A percentile compares a stretch with the other conserved stretches of the same genome.
Conservation (phyloP, 35 echinoderm and acorn worm species). For the Nesometra sesokonis region DNA sequence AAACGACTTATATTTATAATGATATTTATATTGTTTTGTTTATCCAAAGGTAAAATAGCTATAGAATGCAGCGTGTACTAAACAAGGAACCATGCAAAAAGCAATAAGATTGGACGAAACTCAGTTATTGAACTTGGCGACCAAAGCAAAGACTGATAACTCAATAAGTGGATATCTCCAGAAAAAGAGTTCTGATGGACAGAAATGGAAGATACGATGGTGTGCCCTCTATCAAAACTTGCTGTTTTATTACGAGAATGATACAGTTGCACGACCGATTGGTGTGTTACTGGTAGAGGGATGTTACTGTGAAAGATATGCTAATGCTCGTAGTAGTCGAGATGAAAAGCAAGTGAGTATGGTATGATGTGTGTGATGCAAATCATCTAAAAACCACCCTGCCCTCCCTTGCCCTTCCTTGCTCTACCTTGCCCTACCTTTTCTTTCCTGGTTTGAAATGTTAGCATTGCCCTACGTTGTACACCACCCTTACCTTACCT, state of each 20-base stretch:
- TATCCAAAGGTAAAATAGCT: too few species aligned
- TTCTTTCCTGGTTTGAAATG: too few species aligned
- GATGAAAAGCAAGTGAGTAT: background rate
- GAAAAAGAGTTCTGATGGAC: slow-evolving; percentile 93
- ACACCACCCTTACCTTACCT: too few species aligned
- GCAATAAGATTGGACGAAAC: slow-evolving; percentile 69
- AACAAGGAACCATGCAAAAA: slow-evolving; percentile 76
- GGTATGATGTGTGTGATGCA: too few species aligned
- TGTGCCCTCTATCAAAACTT: slow-evolving; percentile 93
- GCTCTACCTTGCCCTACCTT: too few species aligned
- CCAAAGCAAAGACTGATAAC: slow-evolving; percentile 67
- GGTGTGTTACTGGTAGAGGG: slow-evolving; percentile 75
- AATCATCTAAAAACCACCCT: too few species aligned
- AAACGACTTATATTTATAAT: too few species aligned
- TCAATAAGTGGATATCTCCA: slow-evolving; percentile 67
- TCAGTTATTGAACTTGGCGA: slow-evolving; percentile 58
- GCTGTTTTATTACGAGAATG: slow-evolving; percentile 90
- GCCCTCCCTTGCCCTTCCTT: too few species aligned
- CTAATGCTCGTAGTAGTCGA: background rate
- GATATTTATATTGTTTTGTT: too few species aligned
- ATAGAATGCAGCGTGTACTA: background rate
- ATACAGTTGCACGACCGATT: slow-evolving; percentile 36
- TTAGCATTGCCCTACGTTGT: too few species aligned
- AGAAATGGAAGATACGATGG: slow-evolving; percentile 93
- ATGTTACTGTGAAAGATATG: slow-evolving; percentile 61